Percentiles rank a stretch among this genome's conserved stretches.
Conservation (phyloP, 2,888 invertebrate genomes). For the Amphipyra tragopoginis region DNA sequence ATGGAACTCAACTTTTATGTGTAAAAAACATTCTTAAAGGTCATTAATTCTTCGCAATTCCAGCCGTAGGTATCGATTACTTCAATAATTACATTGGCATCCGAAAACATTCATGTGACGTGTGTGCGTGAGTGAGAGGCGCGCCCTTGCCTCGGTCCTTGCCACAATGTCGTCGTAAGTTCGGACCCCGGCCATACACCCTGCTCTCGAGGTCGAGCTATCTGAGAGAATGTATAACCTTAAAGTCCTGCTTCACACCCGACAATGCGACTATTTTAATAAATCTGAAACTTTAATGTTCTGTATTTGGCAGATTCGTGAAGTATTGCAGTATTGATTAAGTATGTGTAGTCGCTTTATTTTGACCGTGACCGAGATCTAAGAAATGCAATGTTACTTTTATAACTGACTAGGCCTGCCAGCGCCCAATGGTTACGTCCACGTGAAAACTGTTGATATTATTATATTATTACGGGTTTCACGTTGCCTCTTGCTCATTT, state of each 20-base stretch:
- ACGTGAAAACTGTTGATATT: no score
- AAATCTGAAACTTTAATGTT: conserved; percentile 14
- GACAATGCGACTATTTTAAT: conserved; percentile 11
- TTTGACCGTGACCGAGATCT: conserved; percentile 3
- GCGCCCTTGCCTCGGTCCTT: conserved; percentile 84
- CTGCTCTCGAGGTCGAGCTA: conserved; percentile 65
- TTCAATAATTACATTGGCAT: conserved; percentile 77
- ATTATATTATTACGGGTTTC: no score
- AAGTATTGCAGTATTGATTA: neutral
- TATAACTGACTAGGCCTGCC: neutral
- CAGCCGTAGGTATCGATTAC: conserved; percentile 69
- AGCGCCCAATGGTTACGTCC: neutral
- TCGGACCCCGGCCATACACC: conserved; percentile 75
- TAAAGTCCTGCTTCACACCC: conserved; percentile 60
- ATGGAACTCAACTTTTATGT: conserved; percentile 28
- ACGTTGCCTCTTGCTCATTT: no score
- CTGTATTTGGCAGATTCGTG: conserved; percentile 5
- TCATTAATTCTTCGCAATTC: conserved; percentile 56
- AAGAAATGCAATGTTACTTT: conserved; percentile 6
- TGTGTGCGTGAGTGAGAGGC: conserved; percentile 82
- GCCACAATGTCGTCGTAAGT: conserved; percentile 80
- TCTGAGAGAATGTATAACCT: conserved; percentile 81
- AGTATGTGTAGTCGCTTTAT: neutral
- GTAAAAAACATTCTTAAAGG: conserved; percentile 36
- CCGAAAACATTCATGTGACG: conserved; percentile 76